A percentile compares a stretch with the other conserved stretches of the same genome.
Evolutionary conservation across 1,140 invertebrate genomes (phyloP).

Genomic region (Paralvinella palmiformis): DNA sequence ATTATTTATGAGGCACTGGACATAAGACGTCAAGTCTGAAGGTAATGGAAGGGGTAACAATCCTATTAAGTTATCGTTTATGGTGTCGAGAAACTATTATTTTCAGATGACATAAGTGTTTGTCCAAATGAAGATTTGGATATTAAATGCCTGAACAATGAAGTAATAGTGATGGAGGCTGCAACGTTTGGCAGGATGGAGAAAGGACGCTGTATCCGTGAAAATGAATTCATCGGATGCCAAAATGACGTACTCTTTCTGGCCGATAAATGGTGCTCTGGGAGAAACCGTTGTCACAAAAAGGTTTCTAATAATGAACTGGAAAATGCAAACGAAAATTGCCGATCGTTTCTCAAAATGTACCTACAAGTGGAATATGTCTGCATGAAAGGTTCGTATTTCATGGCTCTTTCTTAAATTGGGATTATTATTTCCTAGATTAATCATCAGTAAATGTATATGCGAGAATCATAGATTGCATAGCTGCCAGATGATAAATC

Average conservation of each 20-base stretch:
- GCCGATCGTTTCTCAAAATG: too few relatives aligned
- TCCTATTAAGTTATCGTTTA: too few relatives aligned
- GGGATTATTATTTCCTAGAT: too few relatives aligned
- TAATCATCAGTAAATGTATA: too few relatives aligned
- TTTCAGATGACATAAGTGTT: not conserved
- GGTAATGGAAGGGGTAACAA: too few relatives aligned
- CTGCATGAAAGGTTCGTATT: too few relatives aligned
- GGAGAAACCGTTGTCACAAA: conserved; percentile 8
- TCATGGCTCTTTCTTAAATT: too few relatives aligned
- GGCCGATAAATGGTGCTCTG: conserved; percentile 17
- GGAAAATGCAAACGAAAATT: conserved; percentile 12
- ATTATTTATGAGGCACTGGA: not conserved
- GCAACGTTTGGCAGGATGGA: conserved; percentile 18
- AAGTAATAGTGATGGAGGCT: conserved; percentile 16
- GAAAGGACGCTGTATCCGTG: conserved; percentile 15
- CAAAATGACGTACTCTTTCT: conserved; percentile 7
- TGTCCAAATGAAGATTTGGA: conserved; percentile 15
- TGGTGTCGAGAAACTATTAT: not conserved
- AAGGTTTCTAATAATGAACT: conserved; percentile 14
- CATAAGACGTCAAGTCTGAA: too few relatives aligned
- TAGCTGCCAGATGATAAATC: too few relatives aligned
- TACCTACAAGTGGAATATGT: too few relatives aligned
- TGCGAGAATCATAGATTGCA: too few relatives aligned
- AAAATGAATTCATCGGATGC: conserved; percentile 18
- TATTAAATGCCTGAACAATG: conserved; percentile 1